phyloP scores from a whole-genome alignment of 2,113 vertebrate genomes.

The Lycaon pictus region DNA sequence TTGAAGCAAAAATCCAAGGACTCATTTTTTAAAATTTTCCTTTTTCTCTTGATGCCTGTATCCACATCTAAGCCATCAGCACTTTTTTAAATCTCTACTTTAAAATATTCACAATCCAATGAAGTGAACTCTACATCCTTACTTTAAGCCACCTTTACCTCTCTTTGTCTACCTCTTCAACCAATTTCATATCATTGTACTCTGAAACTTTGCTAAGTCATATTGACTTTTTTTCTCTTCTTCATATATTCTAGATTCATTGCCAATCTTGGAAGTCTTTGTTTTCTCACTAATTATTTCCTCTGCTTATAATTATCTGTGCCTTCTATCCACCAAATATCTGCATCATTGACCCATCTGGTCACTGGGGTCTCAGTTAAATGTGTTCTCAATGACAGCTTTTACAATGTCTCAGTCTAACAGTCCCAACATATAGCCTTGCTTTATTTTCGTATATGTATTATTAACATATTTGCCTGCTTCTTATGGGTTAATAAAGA shows the following conservation, averaged over 20 bases:
- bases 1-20: not conserved
- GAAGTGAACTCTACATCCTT: not conserved
- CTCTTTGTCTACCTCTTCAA: not conserved
- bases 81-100: not conserved
- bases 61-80: not conserved
- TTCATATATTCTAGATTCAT: not conserved
- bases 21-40: not conserved
- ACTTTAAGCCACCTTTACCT: not conserved
- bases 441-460: not conserved
- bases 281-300: not conserved
- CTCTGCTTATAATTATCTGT: not conserved
- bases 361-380: not conserved
- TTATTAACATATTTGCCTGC: not conserved
- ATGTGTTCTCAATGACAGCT: not conserved
- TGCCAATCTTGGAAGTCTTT: not conserved
- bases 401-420: not conserved
- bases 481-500: not conserved
- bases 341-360: not conserved
- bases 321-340: not conserved
- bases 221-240: not conserved
- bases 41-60: not conserved
- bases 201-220: not conserved
- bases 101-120: not conserved
- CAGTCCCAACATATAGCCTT: not conserved
- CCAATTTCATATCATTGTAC: not conserved